These are phyloP conservation scores for Zele albiditarsus DNA, from an alignment of 2,888 invertebrate genomes.

Conservation along the genomic window DNA sequence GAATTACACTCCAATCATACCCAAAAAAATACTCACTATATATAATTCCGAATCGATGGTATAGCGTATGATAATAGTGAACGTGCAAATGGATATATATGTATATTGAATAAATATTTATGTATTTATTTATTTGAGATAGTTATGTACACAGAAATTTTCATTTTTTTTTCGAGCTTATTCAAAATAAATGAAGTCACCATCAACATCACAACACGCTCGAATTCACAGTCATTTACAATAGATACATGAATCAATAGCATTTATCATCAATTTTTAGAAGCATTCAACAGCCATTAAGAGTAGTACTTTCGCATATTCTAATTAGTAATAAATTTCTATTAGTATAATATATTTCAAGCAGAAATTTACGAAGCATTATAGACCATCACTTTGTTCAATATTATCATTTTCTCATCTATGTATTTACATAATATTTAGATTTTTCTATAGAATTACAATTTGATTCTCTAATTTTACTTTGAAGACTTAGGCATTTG, in stretches of 20 bases:
- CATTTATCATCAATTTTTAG: background rate
- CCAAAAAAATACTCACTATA: no score
- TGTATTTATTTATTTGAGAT: slow-evolving; percentile 52
- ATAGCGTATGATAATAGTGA: background rate
- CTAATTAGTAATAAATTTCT: slow-evolving; percentile 31
- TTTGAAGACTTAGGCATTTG: slow-evolving; percentile 47
- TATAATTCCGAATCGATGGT: no score
- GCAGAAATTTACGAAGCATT: slow-evolving; percentile 20
- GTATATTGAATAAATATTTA: slow-evolving; percentile 52
- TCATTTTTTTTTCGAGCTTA: slow-evolving; percentile 17
- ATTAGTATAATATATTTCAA: slow-evolving; percentile 28
- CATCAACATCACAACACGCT: background rate
- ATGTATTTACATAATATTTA: slow-evolving; percentile 32
- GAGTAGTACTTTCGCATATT: slow-evolving; percentile 35
- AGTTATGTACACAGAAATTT: slow-evolving; percentile 47
- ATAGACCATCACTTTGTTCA: background rate
- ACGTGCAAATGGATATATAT: background rate
- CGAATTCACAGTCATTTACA: slow-evolving; percentile 38
- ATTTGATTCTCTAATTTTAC: slow-evolving; percentile 49
- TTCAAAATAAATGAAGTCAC: slow-evolving; percentile 37
- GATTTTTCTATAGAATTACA: slow-evolving; percentile 45
- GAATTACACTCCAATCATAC: no score
- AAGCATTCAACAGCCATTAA: slow-evolving; percentile 25
- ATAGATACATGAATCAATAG: background rate
- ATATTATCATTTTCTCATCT: slow-evolving; percentile 12